A percentile compares a stretch with the other conserved stretches of the same genome.
phyloP scores from a whole-genome alignment of 2,113 vertebrate species.

The Cavia porcellus region DNA sequence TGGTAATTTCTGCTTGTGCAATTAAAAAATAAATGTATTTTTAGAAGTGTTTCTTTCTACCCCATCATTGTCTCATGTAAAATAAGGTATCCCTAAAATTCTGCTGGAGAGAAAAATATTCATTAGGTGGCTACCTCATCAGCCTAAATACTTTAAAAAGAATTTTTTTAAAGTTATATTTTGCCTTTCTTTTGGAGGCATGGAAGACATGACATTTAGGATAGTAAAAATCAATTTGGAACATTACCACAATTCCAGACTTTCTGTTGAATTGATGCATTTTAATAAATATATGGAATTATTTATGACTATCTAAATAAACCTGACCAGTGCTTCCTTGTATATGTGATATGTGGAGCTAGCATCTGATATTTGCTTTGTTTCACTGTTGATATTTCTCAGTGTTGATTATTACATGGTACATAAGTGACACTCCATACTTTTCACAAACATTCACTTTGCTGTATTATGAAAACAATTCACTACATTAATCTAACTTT shows the following conservation, averaged over 20 bases:
- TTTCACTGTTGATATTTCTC: conserved; percentile 69
- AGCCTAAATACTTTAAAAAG: conserved; percentile 74
- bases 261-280: conserved; percentile 72
- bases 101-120: conserved; percentile 72
- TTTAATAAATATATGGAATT: conserved; percentile 87
- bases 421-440: conserved; percentile 61
- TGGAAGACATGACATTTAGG: conserved; percentile 66
- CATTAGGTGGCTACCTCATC: conserved; percentile 78
- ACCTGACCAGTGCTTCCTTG: conserved; percentile 76
- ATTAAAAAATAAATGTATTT: conserved; percentile 6
- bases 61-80: conserved; percentile 81
- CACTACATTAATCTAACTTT: conserved; percentile 43
- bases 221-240: conserved; percentile 74
- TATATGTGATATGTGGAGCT: conserved; percentile 70
- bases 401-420: conserved; percentile 70
- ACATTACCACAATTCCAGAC: conserved; percentile 72
- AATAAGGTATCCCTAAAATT: conserved; percentile 78
- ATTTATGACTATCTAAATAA: conserved; percentile 83
- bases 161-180: conserved; percentile 64
- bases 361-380: conserved; percentile 42
- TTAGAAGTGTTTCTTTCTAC: conserved; percentile 61
- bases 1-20: conserved; percentile 46
- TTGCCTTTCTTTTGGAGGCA: conserved; percentile 65
- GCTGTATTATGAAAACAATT: conserved; percentile 33
- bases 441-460: conserved; percentile 44